Conservation (phyloP, 2,888 invertebrate species). For the Asteroscopus sphinx region DNA sequence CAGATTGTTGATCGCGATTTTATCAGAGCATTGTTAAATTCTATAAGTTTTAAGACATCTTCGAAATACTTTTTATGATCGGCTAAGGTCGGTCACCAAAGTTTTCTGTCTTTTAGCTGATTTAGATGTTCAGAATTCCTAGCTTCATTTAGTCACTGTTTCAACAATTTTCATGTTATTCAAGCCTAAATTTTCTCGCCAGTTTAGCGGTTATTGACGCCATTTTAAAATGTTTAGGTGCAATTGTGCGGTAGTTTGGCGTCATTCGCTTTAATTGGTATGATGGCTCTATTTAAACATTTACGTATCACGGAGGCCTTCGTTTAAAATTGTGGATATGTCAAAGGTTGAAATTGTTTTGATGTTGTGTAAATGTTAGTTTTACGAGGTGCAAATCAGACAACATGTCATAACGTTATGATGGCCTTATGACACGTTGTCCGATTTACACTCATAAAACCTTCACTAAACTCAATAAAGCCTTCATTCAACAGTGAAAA, state of each 20-base stretch:
- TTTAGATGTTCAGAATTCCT: not conserved
- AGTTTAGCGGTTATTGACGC: constrained; percentile 22
- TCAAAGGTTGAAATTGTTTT: not conserved
- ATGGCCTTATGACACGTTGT: too few relatives aligned
- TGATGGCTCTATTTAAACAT: constrained; percentile 53
- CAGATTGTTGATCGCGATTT: too few relatives aligned
- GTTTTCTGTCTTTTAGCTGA: too few relatives aligned
- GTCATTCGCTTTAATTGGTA: constrained; percentile 41
- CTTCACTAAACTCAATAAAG: too few relatives aligned
- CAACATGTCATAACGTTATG: too few relatives aligned
- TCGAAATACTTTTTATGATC: too few relatives aligned
- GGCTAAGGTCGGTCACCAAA: too few relatives aligned
- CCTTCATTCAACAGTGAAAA: too few relatives aligned
- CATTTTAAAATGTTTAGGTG: constrained; percentile 36
- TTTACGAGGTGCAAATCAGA: too few relatives aligned
- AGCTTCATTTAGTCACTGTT: constrained; percentile 13
- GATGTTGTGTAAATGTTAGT: not conserved
- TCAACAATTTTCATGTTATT: constrained; percentile 19
- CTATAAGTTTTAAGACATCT: too few relatives aligned
- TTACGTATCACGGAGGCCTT: constrained; percentile 19
- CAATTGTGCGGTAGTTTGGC: constrained; percentile 39
- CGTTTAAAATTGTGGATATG: constrained; percentile 13
- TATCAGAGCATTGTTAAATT: too few relatives aligned
- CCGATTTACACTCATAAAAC: too few relatives aligned
- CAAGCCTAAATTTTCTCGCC: constrained; percentile 29